These are phyloP conservation scores for Margaritifera margaritifera DNA, from an alignment of 2,888 invertebrate species.

Conservation along the genomic window DNA sequence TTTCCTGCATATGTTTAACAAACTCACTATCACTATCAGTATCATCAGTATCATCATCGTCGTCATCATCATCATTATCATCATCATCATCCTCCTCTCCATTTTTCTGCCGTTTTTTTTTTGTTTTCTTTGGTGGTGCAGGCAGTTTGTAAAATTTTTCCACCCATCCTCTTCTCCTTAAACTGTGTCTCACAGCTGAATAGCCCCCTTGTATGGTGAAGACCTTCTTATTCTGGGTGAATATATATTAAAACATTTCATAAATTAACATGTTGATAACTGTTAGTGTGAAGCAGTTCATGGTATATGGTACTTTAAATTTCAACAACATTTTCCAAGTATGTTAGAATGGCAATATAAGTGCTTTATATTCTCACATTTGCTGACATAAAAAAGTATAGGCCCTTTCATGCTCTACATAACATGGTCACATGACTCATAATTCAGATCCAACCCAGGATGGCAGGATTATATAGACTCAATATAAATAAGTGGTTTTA, in stretches of 20 bases:
- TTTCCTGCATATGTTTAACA: no score
- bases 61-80: slow-evolving; percentile 65
- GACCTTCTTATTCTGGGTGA: slow-evolving; percentile 66
- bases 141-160: slow-evolving; percentile 71
- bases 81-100: slow-evolving; percentile 62
- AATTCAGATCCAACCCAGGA: no score
- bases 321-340: neutral
- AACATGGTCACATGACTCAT: no score
- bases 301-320: neutral
- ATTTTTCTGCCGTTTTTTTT: slow-evolving; percentile 43
- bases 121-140: slow-evolving; percentile 51
- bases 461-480: no score
- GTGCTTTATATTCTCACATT: no score
- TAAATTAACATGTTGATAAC: no score
- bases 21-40: slow-evolving; percentile 54
- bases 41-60: slow-evolving; percentile 64
- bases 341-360: no score
- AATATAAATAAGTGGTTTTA: no score
- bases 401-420: no score
- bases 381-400: no score
- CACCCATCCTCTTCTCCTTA: slow-evolving; percentile 72
- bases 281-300: no score
- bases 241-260: slow-evolving; percentile 4
- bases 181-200: slow-evolving; percentile 66
- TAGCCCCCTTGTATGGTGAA: slow-evolving; percentile 73